Evolutionary conservation across 2,113 vertebrate genomes (phyloP), one percentile per base, ranked within the genome.

Genomic region (Natator depressus): DNA sequence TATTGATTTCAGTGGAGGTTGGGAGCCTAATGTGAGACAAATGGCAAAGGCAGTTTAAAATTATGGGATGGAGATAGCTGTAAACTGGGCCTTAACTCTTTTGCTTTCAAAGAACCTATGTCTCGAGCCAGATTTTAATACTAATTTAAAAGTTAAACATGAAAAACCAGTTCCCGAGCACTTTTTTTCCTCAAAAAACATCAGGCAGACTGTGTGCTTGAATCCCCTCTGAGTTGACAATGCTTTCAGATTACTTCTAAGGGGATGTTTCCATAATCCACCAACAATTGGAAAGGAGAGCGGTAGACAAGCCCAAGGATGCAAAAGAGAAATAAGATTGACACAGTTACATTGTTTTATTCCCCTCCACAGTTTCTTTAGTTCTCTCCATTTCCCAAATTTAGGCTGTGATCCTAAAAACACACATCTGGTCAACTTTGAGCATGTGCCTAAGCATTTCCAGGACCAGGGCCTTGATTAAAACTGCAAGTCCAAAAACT

Each of bases 81-180:
- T 42, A 42, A 42, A 57, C 35, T 72, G 9, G 65, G 35, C 16
- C 65, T 38, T 72, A n/a, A 11, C 19, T 20, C 19, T 38, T 38
- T 72, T 69, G 35, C 16, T 19, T 38, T 38, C 35, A 69, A 69
- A 69, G 35, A 38, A 38, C 19, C 8, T 38, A 22, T 38, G 31
- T 72, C 0, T 0, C 22, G 42, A 87, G 57, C 14, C 88, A 35
- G 35, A 85, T 50, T 24, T 88, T 80, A 16, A 0, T 46, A 2
- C 11, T 10, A 47, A 27, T 84, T 6, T 49, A 55, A 86, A 31
- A 91, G 20, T 6, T 3, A 69, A 2, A 2, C 9, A 82, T 24
- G 69, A 53, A 3, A 27, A 69, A 85, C 3, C 20, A 75, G 38
- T 10, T 24, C 11, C 24, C 22, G 3, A 16, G 12, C 11, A 27